A percentile compares a stretch with the other conserved stretches of the same genome.
These are phyloP conservation scores for Neelides folsomi DNA, from an alignment of 2,888 invertebrate species.

Conservation along the genomic window DNA sequence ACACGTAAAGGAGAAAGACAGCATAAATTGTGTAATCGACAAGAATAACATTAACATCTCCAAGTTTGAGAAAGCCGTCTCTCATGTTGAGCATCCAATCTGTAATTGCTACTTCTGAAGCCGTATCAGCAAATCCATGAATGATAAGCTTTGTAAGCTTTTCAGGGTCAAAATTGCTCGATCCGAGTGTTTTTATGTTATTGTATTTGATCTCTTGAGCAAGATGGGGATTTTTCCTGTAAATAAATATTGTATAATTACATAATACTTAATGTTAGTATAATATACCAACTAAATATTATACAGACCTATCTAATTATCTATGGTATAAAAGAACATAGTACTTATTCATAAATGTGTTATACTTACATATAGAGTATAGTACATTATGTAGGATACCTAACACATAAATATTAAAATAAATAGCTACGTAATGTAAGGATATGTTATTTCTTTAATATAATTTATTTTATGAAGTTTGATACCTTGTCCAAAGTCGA, in stretches of 20 bases:
- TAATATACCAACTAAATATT: no score
- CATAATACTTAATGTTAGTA: no score
- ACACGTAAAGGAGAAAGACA: conserved; percentile 17
- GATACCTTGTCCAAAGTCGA: conserved; percentile 27
- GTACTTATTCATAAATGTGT: no score
- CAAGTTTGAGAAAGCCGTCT: conserved; percentile 20
- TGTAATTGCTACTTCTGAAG: conserved; percentile 22
- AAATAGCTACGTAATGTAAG: no score
- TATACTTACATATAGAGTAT: no score
- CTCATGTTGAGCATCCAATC: conserved; percentile 26
- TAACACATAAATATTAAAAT: no score
- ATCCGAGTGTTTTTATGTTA: conserved; percentile 13
- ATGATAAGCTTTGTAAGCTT: conserved; percentile 24
- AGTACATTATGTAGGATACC: no score
- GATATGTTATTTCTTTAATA: no score
- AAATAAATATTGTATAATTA: conserved; percentile 2
- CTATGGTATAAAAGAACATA: no score
- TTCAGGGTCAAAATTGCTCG: conserved; percentile 19
- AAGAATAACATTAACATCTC: conserved; percentile 26
- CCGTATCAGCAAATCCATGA: conserved; percentile 29
- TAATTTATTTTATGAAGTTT: not conserved
- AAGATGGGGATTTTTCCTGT: conserved; percentile 21
- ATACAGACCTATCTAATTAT: no score
- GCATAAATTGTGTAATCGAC: conserved; percentile 26
- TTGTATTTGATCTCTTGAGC: conserved; percentile 22